Conservation (phyloP, 92 coral and sea anemone genomes). For the Umimayanthus kanabou region DNA sequence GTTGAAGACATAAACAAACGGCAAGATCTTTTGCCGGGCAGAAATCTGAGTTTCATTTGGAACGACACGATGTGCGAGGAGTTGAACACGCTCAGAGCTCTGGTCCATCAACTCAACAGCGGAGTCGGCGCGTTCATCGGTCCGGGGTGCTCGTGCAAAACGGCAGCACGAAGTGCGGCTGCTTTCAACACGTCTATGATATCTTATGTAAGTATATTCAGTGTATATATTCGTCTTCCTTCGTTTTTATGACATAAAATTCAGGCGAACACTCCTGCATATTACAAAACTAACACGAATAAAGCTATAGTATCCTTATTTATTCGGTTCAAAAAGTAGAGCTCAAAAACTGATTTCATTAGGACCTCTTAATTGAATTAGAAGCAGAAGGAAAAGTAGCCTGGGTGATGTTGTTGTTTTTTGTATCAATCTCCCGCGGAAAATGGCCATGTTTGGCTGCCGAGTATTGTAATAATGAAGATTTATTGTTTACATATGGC, state of each 20-base stretch:
- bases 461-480: too few relatives aligned
- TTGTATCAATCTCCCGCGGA: not conserved
- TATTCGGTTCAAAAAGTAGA: not conserved
- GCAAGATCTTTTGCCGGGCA: conserved; percentile 77
- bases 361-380: too few relatives aligned
- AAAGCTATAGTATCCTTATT: not conserved
- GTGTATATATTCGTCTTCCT: not conserved
- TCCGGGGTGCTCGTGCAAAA: conserved; percentile 87
- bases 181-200: conserved; percentile 88
- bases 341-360: not conserved
- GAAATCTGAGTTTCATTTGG: conserved; percentile 85
- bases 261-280: not conserved
- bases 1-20: conserved; percentile 78
- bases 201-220: conserved; percentile 83
- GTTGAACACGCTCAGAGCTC: conserved; percentile 68
- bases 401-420: not conserved
- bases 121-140: conserved; percentile 93
- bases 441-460: too few relatives aligned
- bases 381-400: not conserved
- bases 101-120: conserved; percentile 80
- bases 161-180: conserved; percentile 90
- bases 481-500: not conserved
- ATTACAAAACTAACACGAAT: not conserved
- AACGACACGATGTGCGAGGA: conserved; percentile 89
- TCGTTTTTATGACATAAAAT: too few relatives aligned